These are phyloP conservation scores for Sander lucioperca DNA, from an alignment of 2,113 vertebrate species.

Conservation along the genomic window DNA sequence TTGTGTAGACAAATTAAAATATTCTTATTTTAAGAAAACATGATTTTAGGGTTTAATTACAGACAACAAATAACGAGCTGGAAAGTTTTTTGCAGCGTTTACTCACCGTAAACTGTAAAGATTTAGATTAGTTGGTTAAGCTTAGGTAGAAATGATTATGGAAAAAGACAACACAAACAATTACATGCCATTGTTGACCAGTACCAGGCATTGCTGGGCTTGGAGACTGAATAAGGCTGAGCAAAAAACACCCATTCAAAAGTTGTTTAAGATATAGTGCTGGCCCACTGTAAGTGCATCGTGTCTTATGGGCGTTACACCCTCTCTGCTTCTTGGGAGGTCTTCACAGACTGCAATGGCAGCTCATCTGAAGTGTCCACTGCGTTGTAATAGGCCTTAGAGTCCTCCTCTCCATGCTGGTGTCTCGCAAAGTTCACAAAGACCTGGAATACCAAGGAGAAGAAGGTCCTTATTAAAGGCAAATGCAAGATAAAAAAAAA, in stretches of 20 bases:
- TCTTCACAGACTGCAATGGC: slow-evolving; percentile 22
- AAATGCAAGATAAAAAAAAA: slow-evolving; percentile 22
- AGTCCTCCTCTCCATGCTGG: slow-evolving; percentile 65
- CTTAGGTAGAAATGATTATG: not conserved
- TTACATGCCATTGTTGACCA: not conserved
- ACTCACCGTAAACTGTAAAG: not conserved
- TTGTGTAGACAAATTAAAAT: not conserved
- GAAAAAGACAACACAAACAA: not conserved
- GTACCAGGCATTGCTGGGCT: not conserved
- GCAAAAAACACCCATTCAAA: not conserved
- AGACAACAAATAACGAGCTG: not conserved
- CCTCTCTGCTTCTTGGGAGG: not conserved
- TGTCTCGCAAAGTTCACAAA: slow-evolving; percentile 83
- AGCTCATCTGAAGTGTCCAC: slow-evolving; percentile 77
- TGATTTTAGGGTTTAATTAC: not conserved
- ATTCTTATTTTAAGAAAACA: not conserved
- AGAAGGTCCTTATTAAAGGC: slow-evolving; percentile 22
- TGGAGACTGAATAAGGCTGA: not conserved
- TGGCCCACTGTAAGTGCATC: not conserved
- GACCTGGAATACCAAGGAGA: slow-evolving; percentile 69
- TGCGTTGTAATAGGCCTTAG: slow-evolving; percentile 48
- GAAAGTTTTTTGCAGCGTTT: not conserved
- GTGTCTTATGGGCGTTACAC: not conserved
- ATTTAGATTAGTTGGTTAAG: not conserved
- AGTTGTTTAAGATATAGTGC: slow-evolving; percentile 3